phyloP scores from a whole-genome alignment of 2,888 invertebrate genomes.

The Nomada flava region DNA sequence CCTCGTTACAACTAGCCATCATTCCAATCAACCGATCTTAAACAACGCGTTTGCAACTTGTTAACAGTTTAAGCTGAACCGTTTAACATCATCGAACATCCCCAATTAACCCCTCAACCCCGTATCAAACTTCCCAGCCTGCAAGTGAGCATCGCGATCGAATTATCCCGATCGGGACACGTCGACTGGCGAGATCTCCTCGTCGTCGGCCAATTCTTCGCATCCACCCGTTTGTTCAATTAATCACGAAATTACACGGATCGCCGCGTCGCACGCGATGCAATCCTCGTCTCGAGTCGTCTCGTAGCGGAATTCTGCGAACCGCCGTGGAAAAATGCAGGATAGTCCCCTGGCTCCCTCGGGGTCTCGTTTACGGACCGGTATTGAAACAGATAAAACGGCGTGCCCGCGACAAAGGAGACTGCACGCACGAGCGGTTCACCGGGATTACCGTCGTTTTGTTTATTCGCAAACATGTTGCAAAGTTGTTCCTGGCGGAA shows the following conservation, averaged over 20 bases:
- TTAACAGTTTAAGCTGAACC: too few species aligned
- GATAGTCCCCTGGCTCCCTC: constrained; percentile 42
- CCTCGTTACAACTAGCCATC: too few species aligned
- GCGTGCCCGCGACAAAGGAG: constrained; percentile 54
- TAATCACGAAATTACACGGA: too few species aligned
- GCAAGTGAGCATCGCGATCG: too few species aligned
- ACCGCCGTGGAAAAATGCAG: constrained; percentile 53
- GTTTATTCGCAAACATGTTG: constrained; percentile 65
- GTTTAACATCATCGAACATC: too few species aligned
- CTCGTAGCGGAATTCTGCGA: constrained; percentile 56
- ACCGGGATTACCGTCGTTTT: constrained; percentile 65
- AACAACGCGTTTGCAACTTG: too few species aligned
- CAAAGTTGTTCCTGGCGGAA: constrained; percentile 25
- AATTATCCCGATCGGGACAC: too few species aligned
- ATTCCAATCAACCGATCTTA: too few species aligned
- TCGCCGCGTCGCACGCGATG: not conserved
- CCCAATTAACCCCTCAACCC: too few species aligned
- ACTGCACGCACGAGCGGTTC: constrained; percentile 39
- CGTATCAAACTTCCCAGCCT: too few species aligned
- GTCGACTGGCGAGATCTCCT: not conserved
- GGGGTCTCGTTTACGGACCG: constrained; percentile 69
- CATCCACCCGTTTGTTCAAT: too few species aligned
- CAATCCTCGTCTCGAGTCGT: constrained; percentile 7
- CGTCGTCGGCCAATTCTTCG: not conserved
- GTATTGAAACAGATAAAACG: constrained; percentile 66